Evolutionary conservation across 2,797 vertebrate genomes (phyloP).

Genomic region (Falco novaeseelandiae): DNA sequence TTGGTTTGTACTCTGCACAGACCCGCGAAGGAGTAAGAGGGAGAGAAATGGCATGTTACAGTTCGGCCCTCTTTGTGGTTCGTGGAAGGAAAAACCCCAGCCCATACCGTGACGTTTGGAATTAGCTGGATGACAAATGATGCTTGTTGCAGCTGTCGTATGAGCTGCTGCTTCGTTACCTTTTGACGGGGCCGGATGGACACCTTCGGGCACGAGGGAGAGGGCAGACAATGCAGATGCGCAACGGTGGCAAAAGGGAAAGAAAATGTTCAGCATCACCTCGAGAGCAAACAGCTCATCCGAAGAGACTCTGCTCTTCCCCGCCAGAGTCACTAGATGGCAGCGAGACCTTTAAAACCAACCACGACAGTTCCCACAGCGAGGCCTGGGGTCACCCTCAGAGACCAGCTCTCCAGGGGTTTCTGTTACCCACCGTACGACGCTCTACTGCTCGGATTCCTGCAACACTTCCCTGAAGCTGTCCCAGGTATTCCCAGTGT

Average conservation of each 20-base stretch:
- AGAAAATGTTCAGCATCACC: fast-evolving
- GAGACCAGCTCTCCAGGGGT: neutral
- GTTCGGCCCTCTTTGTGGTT: neutral
- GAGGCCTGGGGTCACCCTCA: too few relatives aligned
- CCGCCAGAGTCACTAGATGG: neutral
- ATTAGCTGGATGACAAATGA: neutral
- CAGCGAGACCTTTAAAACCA: neutral
- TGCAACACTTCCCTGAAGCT: neutral
- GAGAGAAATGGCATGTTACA: neutral
- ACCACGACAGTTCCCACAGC: fast-evolving
- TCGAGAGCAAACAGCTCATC: neutral
- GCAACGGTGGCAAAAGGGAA: neutral
- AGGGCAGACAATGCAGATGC: neutral
- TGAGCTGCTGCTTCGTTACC: neutral
- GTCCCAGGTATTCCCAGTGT: neutral
- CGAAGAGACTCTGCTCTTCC: neutral
- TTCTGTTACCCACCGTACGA: fast-evolving
- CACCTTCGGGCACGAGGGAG: neutral
- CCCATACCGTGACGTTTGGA: neutral
- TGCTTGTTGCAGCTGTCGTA: neutral
- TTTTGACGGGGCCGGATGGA: neutral
- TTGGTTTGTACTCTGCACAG: slow-evolving; percentile 87
- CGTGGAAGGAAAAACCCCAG: neutral
- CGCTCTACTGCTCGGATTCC: neutral
- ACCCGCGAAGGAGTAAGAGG: neutral